Conservation (phyloP, 2,888 invertebrate genomes). For the Chaetogeoica ovagalla region DNA sequence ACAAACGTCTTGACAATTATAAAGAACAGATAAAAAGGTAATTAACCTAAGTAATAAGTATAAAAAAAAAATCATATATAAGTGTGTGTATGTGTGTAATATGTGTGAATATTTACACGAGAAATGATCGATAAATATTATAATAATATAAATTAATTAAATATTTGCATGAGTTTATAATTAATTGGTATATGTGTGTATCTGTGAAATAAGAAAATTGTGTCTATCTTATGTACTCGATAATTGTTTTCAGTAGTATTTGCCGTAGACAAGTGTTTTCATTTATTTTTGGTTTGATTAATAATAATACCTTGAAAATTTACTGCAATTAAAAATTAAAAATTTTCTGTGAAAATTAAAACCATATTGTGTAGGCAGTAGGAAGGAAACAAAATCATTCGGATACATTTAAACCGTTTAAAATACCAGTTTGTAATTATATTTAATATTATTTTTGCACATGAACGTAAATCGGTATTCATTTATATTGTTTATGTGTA, state of each 20-base stretch:
- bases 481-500: no score
- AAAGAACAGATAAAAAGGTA: slow-evolving; percentile 16
- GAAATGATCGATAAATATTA: slow-evolving; percentile 19
- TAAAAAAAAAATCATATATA: neutral
- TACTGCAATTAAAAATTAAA: neutral
- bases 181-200: neutral
- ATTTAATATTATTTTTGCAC: no score
- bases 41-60: neutral
- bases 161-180: slow-evolving; percentile 5
- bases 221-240: slow-evolving; percentile 4
- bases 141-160: slow-evolving; percentile 2
- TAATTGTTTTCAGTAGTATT: neutral
- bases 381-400: neutral
- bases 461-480: no score
- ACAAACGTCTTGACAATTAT: slow-evolving; percentile 18
- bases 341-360: neutral
- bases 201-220: neutral
- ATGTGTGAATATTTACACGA: neutral
- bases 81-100: neutral
- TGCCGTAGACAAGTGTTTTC: neutral
- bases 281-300: neutral
- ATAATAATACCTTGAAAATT: slow-evolving; percentile 8
- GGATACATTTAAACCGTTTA: neutral
- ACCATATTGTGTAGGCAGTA: neutral
- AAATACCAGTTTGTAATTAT: neutral